Conservation (phyloP, 2,888 invertebrate species). For the Tortricodes alternella region DNA sequence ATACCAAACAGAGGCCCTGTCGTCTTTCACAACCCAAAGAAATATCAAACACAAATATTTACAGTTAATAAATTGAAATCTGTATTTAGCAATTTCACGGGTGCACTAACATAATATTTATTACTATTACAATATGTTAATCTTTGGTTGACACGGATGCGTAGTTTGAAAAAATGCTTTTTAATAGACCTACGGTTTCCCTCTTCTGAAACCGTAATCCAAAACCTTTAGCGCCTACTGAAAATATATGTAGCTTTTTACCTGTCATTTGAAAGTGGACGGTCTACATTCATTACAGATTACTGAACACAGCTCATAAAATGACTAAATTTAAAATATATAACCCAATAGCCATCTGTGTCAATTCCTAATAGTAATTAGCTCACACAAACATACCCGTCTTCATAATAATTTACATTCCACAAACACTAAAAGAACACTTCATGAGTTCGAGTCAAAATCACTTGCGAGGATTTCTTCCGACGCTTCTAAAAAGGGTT, state of each 20-base stretch:
- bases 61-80: conserved; percentile 33
- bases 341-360: conserved; percentile 5
- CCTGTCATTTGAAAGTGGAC: conserved; percentile 18
- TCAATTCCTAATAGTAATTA: conserved; percentile 14
- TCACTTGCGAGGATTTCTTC: conserved; percentile 11
- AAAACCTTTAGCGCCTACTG: not conserved
- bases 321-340: conserved; percentile 7
- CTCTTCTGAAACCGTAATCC: not conserved
- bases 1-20: too few relatives aligned
- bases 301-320: conserved; percentile 15
- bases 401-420: conserved; percentile 24
- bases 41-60: conserved; percentile 40
- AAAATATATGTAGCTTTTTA: not conserved
- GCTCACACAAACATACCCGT: conserved; percentile 26
- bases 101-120: not conserved
- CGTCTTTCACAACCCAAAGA: conserved; percentile 21
- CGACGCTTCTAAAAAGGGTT: conserved; percentile 54
- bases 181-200: not conserved
- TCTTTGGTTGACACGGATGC: conserved; percentile 19
- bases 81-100: conserved; percentile 27
- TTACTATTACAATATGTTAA: not conserved
- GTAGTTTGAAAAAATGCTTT: not conserved
- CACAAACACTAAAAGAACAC: conserved; percentile 31
- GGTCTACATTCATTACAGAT: conserved; percentile 24
- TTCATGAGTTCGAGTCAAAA: conserved; percentile 17